Base-by-base conservation (phyloP, 1,140 invertebrate genomes). In the Drosophila chauvacae region DNA sequence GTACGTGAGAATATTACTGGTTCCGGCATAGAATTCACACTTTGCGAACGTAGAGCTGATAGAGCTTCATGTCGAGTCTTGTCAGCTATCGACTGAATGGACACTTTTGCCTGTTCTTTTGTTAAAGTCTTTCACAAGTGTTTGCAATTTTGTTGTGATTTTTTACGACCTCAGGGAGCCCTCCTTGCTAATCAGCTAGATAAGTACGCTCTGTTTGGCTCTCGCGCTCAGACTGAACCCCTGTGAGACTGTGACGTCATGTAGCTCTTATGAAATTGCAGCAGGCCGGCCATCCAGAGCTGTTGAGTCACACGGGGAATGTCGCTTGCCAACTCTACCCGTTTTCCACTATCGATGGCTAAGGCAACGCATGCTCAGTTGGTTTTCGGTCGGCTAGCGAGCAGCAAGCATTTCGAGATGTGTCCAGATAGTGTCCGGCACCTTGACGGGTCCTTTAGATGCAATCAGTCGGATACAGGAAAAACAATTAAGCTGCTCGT, bases 401-500 rank as follows among this genome's bases (percentile, higher is more conserved):
- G 55, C 14, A 42, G 37, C 66, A 72, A 35, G 28, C 28, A 18
- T 26, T 23, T 0, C 16, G 47, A 20, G 61, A 76, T 76, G 73
- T 68, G 37, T 56, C 23, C 64, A 48, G 74, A 77, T 77, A 69
- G 56, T 77, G 48, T 59, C 72, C 9, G 16, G 14, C 20, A 30
- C 26, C 20, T 20, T 65, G 50, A 75, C 53, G 39, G 45, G 56
- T 37, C 60, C 55, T 50, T 18, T 20, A 66, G 65, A 64, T 79
- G 35, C 44, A 20, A 61, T 50, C 42, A 28, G 30, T 9, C 4
- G 23, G 57, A 42, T 45, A 53, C 18, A 23, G 45, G 20, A 37
- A 61, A 71, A 68, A 75, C 75, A 82, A 79, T 78, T 55, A 82
- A 62, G 44, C 71, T 14, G 9, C 14, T 44, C 56, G 64, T 76